Base-by-base conservation (phyloP, 2,888 invertebrate species). In the Nematopogon swammerdamellus region DNA sequence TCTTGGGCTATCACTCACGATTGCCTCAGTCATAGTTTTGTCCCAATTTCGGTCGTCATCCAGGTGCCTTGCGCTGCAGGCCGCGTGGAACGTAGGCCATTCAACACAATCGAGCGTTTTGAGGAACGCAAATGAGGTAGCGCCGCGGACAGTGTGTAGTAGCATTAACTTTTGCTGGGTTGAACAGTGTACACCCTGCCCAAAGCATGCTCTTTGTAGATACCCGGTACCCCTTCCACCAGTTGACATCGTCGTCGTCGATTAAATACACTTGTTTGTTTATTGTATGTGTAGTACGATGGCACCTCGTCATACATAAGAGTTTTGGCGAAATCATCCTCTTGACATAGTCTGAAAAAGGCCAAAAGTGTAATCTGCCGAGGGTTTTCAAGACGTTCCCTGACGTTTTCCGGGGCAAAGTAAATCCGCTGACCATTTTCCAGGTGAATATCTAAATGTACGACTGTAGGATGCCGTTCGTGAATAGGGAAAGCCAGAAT, bases 31-130 rank as follows among this genome's bases (percentile, higher is more conserved):
- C 20, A 63, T 19, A 14, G 53, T 50, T 16, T 11, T 16, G 51
- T 58, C 57, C 64, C 65, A 69, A 49, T 66, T 58, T 44, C 53
- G 50, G 54, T 66, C 64, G 49, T 63, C 59, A 53, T 68, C 61
- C 17, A 68, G 55, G 44, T 58, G 57, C 10, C 56, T 53, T 30
- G 56, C 57, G 44, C 50, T 49, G 53, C 63, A 63, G 50, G 62
- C 62, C 46, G 55, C 55, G 19, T 56, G 52, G 48, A 56, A 67
- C 19, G 60, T 62, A 1, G 52, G 49, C 54, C 57, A 55, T 4
- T 55, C 30, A 43, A 53, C 45, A 46, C 59, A 58, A 49, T 63
- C 52, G 4, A 65, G 57, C 43, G 55, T 65, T 56, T 53, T n/a
- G n/a, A n/a, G n/a, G n/a, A n/a, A n/a, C n/a, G n/a, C 44, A 44